These are phyloP conservation scores for Catagonus wagneri DNA, from an alignment of 2,113 vertebrate species.

Conservation along the genomic window DNA sequence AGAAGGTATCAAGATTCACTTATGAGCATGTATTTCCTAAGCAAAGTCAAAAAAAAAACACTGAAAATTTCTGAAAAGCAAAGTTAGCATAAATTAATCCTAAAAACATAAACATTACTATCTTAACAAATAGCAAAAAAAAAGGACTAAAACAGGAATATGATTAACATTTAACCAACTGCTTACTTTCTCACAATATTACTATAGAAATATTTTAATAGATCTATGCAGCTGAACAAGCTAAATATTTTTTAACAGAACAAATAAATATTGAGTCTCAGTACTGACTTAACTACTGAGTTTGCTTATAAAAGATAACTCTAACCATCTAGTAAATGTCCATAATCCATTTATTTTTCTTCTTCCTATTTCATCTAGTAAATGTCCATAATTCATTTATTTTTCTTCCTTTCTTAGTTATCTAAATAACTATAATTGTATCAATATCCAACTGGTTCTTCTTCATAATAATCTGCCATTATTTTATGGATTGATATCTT, in stretches of 20 bases:
- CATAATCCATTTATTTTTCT: slow-evolving; percentile 8
- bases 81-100: not conserved
- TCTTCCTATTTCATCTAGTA: not conserved
- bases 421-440: not conserved
- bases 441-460: not conserved
- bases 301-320: not conserved
- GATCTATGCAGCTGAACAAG: not conserved
- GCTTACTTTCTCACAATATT: not conserved
- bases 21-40: not conserved
- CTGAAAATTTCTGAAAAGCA: slow-evolving; percentile 12
- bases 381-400: not conserved
- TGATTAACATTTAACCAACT: not conserved
- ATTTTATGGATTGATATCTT: not conserved
- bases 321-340: not conserved
- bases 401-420: slow-evolving; percentile 27
- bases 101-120: slow-evolving; percentile 50
- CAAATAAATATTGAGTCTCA: slow-evolving; percentile 11
- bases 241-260: slow-evolving; percentile 47
- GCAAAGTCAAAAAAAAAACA: slow-evolving; percentile 25
- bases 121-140: not conserved
- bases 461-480: not conserved
- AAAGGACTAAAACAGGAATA: not conserved
- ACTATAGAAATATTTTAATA: not conserved
- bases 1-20: not conserved
- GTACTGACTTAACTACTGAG: not conserved